A percentile compares a stretch with the other conserved stretches of the same genome.
These are phyloP conservation scores for Apodemia mormo DNA, from an alignment of 2,888 invertebrate species.

Conservation along the genomic window DNA sequence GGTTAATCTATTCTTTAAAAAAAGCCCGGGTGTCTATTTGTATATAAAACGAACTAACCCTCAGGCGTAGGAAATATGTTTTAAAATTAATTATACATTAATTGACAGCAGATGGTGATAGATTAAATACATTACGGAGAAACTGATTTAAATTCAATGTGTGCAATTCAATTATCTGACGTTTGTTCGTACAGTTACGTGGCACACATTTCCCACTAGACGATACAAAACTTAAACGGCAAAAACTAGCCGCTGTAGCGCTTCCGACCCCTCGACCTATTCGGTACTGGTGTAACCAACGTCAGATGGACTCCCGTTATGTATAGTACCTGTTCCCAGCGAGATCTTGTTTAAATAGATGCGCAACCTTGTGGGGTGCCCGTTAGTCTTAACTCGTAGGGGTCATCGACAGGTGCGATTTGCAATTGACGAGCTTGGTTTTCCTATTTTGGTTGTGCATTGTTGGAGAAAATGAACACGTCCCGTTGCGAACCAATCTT, in stretches of 20 bases:
- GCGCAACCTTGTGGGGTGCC: constrained; percentile 54
- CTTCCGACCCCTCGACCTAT: constrained; percentile 75
- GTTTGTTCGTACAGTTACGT: constrained; percentile 72
- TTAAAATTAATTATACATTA: not conserved
- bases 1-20: no score
- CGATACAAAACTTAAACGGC: constrained; percentile 54
- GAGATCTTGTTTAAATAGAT: constrained; percentile 42
- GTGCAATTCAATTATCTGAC: constrained; percentile 70
- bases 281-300: constrained; percentile 58
- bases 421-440: constrained; percentile 70
- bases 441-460: constrained; percentile 71
- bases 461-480: constrained; percentile 59
- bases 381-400: constrained; percentile 57
- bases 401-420: constrained; percentile 78
- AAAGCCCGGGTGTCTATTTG: not conserved
- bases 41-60: not conserved
- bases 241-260: constrained; percentile 64
- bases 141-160: constrained; percentile 38
- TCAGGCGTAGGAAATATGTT: not conserved
- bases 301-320: constrained; percentile 43
- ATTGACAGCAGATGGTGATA: constrained; percentile 12
- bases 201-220: constrained; percentile 64
- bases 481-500: constrained; percentile 52
- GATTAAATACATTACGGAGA: constrained; percentile 13
- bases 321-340: constrained; percentile 34